phyloP scores from a whole-genome alignment of 2,888 invertebrate genomes.

The Meiosimyza decipiens region DNA sequence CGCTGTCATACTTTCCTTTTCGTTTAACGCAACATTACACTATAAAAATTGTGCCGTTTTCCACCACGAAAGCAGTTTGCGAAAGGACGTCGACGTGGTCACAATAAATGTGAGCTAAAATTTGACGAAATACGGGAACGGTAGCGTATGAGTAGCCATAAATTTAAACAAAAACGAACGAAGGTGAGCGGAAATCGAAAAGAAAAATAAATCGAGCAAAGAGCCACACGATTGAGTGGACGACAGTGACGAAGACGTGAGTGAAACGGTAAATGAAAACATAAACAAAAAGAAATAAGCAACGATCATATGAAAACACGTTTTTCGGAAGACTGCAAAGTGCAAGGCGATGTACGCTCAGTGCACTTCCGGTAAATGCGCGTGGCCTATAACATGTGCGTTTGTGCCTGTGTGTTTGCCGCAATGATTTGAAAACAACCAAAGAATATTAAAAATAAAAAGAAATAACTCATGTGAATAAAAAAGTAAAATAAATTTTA shows the following conservation, averaged over 20 bases:
- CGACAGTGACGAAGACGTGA: conserved; percentile 7
- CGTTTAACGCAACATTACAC: conserved; percentile 4
- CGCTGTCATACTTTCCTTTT: conserved; percentile 1
- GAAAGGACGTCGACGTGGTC: conserved; percentile 34
- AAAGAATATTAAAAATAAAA: background rate
- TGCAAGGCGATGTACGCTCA: conserved; percentile 18
- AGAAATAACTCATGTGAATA: background rate
- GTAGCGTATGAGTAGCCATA: conserved; percentile 12
- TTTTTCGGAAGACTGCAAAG: conserved; percentile 15
- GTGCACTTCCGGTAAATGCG: conserved; percentile 13
- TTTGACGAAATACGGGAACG: conserved; percentile 12
- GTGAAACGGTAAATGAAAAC: background rate
- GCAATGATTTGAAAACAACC: too few relatives aligned
- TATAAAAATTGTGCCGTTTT: conserved; percentile 37
- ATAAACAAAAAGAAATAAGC: background rate
- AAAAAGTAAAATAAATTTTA: background rate
- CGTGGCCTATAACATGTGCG: background rate
- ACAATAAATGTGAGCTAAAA: conserved; percentile 12
- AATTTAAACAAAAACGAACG: background rate
- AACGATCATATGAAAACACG: background rate
- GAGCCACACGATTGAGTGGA: background rate
- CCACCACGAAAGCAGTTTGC: conserved; percentile 37
- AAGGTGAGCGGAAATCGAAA: background rate
- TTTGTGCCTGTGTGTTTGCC: too few relatives aligned
- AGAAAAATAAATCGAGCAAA: background rate